phyloP scores from a whole-genome alignment of 2,888 invertebrate species.

The Ditula angustiorana region DNA sequence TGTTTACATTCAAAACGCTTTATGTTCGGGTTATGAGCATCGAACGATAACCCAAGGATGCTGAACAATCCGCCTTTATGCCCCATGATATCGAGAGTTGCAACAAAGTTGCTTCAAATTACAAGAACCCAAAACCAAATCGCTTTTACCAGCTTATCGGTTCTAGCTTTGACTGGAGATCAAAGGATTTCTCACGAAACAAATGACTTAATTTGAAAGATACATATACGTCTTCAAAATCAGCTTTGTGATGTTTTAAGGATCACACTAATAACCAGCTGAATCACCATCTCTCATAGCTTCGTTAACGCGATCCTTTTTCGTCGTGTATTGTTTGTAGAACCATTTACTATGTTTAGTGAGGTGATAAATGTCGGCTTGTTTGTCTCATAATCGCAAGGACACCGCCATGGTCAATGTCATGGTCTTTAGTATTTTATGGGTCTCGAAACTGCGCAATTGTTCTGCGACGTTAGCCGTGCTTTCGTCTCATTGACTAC shows the following conservation, averaged over 20 bases:
- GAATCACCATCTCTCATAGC: constrained; percentile 13
- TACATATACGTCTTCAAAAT: neutral
- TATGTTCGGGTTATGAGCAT: constrained; percentile 53
- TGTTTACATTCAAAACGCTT: constrained; percentile 63
- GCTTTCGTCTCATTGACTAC: neutral
- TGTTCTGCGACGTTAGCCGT: constrained; percentile 9
- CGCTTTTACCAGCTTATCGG: neutral
- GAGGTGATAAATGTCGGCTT: constrained; percentile 38
- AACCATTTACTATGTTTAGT: constrained; percentile 33
- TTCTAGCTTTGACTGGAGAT: neutral
- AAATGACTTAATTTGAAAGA: neutral
- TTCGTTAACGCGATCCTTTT: constrained; percentile 23
- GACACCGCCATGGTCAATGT: constrained; percentile 66
- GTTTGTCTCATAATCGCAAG: constrained; percentile 58
- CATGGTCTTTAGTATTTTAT: constrained; percentile 57
- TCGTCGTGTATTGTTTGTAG: constrained; percentile 23
- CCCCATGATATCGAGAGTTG: neutral
- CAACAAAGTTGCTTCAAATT: neutral
- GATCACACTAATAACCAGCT: neutral
- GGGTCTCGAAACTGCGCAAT: constrained; percentile 43
- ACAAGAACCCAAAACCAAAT: neutral
- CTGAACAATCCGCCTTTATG: neutral
- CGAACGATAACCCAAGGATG: constrained; percentile 36
- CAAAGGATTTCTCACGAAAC: neutral
- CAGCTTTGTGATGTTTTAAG: constrained; percentile 5